phyloP scores from a whole-genome alignment of 2,797 vertebrate species.

The Catostomus latipinnis region DNA sequence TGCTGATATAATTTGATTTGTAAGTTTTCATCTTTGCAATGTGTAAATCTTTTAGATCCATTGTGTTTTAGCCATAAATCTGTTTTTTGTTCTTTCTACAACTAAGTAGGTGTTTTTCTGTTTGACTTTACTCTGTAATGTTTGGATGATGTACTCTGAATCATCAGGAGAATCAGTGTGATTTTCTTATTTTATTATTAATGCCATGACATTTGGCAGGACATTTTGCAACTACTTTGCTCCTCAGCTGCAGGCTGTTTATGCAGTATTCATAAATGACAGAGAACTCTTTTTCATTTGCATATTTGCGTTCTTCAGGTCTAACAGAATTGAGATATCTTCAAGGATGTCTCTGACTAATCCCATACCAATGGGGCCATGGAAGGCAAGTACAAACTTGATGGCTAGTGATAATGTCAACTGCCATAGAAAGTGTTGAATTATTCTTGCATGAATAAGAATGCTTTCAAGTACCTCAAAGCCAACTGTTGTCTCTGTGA shows the following conservation, averaged over 20 bases:
- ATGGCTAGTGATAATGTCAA: not conserved
- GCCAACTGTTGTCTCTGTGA: constrained; percentile 47
- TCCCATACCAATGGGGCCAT: constrained; percentile 87
- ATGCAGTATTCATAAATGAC: constrained; percentile 24
- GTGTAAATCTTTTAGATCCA: not conserved
- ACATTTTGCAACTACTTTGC: not conserved
- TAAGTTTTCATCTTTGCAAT: not conserved
- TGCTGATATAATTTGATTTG: not conserved
- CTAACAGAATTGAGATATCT: constrained; percentile 67
- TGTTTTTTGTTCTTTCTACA: not conserved
- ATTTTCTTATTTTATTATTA: not conserved
- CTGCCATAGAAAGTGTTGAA: too few species aligned
- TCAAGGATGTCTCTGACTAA: constrained; percentile 93
- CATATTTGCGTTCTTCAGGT: constrained; percentile 61
- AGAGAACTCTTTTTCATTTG: constrained; percentile 37
- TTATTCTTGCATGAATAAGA: too few species aligned
- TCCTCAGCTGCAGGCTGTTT: not conserved
- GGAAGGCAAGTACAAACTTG: constrained; percentile 84
- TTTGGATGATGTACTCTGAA: not conserved
- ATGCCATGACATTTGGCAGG: not conserved
- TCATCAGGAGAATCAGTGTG: not conserved
- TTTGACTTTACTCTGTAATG: not conserved
- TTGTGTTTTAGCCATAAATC: not conserved
- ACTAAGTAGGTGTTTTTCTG: not conserved
- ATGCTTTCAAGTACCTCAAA: not conserved